Evolutionary conservation across 2,888 invertebrate genomes (phyloP).

Genomic region (Pristionchus arcanus): DNA sequence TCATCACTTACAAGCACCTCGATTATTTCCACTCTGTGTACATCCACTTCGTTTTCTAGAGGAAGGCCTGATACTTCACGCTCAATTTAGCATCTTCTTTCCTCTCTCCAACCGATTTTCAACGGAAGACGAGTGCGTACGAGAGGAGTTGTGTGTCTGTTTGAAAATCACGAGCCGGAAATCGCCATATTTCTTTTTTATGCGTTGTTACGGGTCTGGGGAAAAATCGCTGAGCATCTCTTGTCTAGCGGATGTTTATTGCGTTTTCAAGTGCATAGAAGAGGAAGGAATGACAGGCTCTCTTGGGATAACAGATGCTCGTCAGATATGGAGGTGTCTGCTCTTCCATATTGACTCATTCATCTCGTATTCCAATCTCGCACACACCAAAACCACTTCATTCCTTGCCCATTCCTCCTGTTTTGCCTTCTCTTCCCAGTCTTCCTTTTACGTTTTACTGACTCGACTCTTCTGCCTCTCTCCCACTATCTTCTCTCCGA

Average conservation of each 20-base stretch:
- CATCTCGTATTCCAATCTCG: constrained; percentile 43
- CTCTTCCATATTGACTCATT: constrained; percentile 23
- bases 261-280: constrained; percentile 14
- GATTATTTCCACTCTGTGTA: not conserved
- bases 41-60: not conserved
- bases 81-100: constrained; percentile 41
- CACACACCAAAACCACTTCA: not conserved
- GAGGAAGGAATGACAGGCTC: not conserved
- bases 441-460: constrained; percentile 46
- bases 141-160: not conserved
- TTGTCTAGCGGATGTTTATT: constrained; percentile 23
- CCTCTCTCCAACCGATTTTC: not conserved
- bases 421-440: constrained; percentile 22
- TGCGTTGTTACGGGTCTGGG: not conserved
- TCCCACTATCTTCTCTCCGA: constrained; percentile 30
- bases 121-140: not conserved
- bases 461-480: not conserved
- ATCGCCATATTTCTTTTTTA: not conserved
- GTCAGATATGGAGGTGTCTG: constrained; percentile 30
- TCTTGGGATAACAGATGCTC: constrained; percentile 27
- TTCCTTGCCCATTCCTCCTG: constrained; percentile 23
- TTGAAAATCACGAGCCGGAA: not conserved
- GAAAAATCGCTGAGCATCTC: constrained; percentile 22
- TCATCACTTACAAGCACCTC: not conserved
- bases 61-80: constrained; percentile 36